A percentile compares a stretch with the other conserved stretches of the same genome.
Evolutionary conservation across 1,140 invertebrate genomes (phyloP).

Genomic region (Stegodyphus dumicola): DNA sequence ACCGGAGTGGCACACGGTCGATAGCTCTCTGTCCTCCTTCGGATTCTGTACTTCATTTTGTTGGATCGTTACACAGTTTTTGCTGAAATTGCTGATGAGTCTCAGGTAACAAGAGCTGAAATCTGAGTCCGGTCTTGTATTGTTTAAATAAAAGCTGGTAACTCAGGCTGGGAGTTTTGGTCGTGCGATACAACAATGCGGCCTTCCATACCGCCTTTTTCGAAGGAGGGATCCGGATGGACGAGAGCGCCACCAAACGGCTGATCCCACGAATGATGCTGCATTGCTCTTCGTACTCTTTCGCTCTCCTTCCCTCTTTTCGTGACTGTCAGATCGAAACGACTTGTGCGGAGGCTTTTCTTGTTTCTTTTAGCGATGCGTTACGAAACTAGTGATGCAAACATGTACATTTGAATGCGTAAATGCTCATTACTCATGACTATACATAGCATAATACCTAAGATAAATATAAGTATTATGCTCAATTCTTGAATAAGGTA

Average conservation of each 20-base stretch:
- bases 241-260: constrained; percentile 34
- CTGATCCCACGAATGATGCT: constrained; percentile 18
- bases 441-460: neutral
- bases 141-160: neutral
- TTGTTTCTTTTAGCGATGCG: no score
- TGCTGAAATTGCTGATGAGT: no score
- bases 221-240: constrained; percentile 2
- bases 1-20: constrained; percentile 26
- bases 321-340: neutral
- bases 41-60: neutral
- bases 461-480: no score
- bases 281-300: constrained; percentile 19
- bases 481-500: no score
- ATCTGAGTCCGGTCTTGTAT: neutral
- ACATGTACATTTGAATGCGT: no score
- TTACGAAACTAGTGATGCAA: no score
- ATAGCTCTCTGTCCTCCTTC: constrained; percentile 19
- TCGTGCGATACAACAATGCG: constrained; percentile 13
- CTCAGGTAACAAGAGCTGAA: no score
- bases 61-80: no score
- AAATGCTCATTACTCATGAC: neutral
- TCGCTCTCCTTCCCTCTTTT: constrained; percentile 1
- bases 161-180: constrained; percentile 4
- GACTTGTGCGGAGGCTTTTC: no score
- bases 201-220: constrained; percentile 25